A percentile compares a stretch with the other conserved stretches of the same genome.
Evolutionary conservation across 2,797 vertebrate species (phyloP).

Genomic region (Acanthurus lineatus): DNA sequence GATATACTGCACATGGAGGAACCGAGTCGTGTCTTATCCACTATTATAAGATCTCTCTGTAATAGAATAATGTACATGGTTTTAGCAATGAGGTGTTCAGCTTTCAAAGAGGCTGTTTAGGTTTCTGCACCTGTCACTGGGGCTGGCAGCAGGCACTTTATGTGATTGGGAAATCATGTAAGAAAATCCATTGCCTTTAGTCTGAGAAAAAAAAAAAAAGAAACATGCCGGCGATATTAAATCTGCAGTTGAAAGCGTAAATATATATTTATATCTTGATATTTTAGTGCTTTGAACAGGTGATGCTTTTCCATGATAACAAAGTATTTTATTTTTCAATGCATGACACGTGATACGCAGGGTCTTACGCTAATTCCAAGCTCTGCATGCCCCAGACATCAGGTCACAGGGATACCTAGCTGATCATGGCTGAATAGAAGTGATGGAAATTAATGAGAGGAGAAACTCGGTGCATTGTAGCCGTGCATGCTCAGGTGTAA

Average conservation of each 20-base stretch:
- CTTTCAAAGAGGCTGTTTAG: conserved; percentile 70
- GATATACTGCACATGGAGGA: background rate
- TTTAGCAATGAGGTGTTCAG: conserved; percentile 62
- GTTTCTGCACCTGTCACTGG: conserved; percentile 77
- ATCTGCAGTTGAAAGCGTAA: conserved; percentile 41
- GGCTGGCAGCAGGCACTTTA: conserved; percentile 67
- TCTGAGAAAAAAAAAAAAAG: conserved; percentile 28
- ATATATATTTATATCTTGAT: conserved; percentile 50
- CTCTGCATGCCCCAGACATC: conserved; percentile 16
- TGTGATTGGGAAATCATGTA: conserved; percentile 77
- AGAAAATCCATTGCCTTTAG: conserved; percentile 66
- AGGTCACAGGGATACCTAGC: conserved; percentile 50
- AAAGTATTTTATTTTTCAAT: conserved; percentile 49
- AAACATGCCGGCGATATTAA: conserved; percentile 49
- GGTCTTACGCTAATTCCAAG: conserved; percentile 65
- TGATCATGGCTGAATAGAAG: conserved; percentile 55
- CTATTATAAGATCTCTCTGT: conserved; percentile 38
- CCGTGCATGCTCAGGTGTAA: conserved; percentile 37
- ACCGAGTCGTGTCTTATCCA: conserved; percentile 19
- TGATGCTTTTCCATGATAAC: conserved; percentile 48
- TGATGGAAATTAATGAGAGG: conserved; percentile 67
- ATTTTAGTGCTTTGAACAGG: conserved; percentile 55
- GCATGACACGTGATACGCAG: conserved; percentile 62
- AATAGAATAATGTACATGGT: conserved; percentile 71
- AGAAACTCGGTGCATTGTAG: conserved; percentile 32